These are phyloP conservation scores for Sphaerophoria taeniata DNA, from an alignment of 2,888 invertebrate species.

Conservation along the genomic window DNA sequence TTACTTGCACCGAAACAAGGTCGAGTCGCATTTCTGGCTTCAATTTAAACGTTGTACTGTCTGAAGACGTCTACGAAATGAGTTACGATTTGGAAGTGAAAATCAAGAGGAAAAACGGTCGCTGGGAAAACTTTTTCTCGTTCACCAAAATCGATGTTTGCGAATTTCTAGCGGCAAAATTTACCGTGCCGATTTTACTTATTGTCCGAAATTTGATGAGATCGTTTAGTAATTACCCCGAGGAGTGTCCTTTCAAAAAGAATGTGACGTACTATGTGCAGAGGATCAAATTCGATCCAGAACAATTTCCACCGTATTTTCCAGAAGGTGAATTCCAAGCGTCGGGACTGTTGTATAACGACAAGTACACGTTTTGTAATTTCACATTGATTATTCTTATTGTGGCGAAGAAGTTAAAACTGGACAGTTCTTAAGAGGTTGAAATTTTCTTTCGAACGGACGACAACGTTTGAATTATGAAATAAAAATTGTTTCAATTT, in stretches of 20 bases:
- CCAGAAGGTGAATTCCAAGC: conserved; percentile 49
- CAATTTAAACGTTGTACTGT: not conserved
- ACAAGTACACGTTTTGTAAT: not conserved
- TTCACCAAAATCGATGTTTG: conserved; percentile 49
- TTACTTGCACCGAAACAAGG: conserved; percentile 48
- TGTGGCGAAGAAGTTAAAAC: conserved; percentile 16
- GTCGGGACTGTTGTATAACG: conserved; percentile 28
- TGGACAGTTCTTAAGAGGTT: no score
- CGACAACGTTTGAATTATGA: no score
- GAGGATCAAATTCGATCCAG: conserved; percentile 53
- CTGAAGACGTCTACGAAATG: conserved; percentile 46
- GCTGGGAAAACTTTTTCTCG: conserved; percentile 46
- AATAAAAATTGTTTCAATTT: no score
- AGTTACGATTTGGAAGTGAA: conserved; percentile 35
- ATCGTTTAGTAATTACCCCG: conserved; percentile 55
- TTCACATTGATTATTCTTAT: not conserved
- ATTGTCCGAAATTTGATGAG: conserved; percentile 52
- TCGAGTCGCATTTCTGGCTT: conserved; percentile 49
- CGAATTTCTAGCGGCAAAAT: conserved; percentile 51
- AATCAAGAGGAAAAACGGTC: conserved; percentile 11
- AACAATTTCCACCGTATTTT: conserved; percentile 54
- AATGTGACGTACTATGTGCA: conserved; percentile 39
- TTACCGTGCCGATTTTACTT: conserved; percentile 34
- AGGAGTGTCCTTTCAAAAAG: conserved; percentile 50
- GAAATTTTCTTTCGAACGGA: no score